These are phyloP conservation scores for Probosciger aterrimus DNA, from an alignment of 2,113 vertebrate species.

Conservation along the genomic window DNA sequence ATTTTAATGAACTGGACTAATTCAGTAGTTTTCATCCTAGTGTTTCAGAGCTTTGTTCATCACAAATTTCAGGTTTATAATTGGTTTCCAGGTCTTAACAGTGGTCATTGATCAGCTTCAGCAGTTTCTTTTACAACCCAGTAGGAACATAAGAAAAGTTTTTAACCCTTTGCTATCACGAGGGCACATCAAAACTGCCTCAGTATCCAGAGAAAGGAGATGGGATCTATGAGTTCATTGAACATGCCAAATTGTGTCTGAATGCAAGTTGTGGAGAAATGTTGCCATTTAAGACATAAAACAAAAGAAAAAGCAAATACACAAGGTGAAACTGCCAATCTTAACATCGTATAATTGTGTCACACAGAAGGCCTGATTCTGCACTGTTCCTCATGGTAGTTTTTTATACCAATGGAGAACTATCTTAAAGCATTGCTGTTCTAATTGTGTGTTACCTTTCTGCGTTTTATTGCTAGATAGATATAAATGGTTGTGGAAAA, in stretches of 20 bases:
- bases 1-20: conserved; percentile 99
- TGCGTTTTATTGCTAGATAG: no score
- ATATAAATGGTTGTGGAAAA: neutral
- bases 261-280: neutral
- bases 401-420: neutral
- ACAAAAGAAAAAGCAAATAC: neutral
- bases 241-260: neutral
- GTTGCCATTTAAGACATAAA: neutral
- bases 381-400: neutral
- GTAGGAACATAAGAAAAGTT: conserved; percentile 67
- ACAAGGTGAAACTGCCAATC: neutral
- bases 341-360: neutral
- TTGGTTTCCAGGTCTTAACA: conserved; percentile 86
- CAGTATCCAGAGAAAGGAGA: neutral
- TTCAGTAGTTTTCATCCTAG: conserved; percentile 94
- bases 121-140: conserved; percentile 78
- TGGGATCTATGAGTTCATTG: neutral
- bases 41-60: conserved; percentile 90
- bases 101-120: conserved; percentile 85
- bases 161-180: conserved; percentile 72
- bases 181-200: neutral
- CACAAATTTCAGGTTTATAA: conserved; percentile 88
- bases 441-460: neutral
- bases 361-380: neutral
- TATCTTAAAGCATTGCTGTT: neutral